phyloP scores from a whole-genome alignment of 2,113 vertebrate species.

The Rattus rattus region DNA sequence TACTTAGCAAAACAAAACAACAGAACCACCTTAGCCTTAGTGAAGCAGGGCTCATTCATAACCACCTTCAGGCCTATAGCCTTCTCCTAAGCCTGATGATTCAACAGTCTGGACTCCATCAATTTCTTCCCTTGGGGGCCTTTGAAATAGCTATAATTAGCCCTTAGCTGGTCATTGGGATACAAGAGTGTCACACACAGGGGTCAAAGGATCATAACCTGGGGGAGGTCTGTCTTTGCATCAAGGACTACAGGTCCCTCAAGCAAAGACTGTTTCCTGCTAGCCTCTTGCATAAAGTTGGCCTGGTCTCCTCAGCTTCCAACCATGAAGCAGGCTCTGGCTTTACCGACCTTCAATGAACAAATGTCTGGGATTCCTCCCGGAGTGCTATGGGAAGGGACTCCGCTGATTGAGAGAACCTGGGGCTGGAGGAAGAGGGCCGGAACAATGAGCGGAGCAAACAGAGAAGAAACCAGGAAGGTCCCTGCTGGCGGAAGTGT shows the following conservation, averaged over 20 bases:
- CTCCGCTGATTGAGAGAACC: too few relatives aligned
- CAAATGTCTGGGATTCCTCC: neutral
- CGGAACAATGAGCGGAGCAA: neutral
- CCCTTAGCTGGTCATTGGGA: neutral
- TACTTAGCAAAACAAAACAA: neutral
- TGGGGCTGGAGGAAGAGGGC: rapidly evolving
- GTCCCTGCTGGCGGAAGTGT: rapidly evolving
- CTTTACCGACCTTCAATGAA: neutral
- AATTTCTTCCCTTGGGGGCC: neutral
- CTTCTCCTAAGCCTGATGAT: neutral
- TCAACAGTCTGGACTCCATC: neutral
- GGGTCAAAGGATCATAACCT: conserved; percentile 21
- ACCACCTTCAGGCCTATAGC: conserved; percentile 1
- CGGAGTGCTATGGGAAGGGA: neutral
- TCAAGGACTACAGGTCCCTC: neutral
- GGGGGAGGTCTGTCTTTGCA: neutral
- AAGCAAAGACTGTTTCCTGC: neutral
- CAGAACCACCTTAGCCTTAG: neutral
- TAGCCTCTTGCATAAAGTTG: neutral
- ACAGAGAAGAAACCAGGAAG: neutral
- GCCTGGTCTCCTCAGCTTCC: neutral
- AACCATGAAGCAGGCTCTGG: neutral
- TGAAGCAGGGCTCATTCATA: neutral
- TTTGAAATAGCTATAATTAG: conserved; percentile 64
- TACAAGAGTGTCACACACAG: neutral